A percentile compares a stretch with the other conserved stretches of the same genome.
Evolutionary conservation across 1,140 invertebrate species (phyloP).

Genomic region (Aphaenogaster rudis): DNA sequence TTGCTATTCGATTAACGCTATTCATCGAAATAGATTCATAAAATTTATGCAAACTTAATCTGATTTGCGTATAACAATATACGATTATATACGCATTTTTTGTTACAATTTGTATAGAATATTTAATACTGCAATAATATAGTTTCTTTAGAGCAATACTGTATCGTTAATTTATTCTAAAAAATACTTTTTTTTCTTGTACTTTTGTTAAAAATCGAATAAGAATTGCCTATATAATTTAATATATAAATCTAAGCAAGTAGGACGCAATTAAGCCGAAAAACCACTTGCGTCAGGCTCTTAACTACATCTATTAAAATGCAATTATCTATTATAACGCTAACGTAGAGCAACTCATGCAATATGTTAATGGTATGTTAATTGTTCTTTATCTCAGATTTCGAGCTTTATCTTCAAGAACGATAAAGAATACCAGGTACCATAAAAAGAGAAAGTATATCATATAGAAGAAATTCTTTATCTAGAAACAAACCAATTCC

Average conservation of each 20-base stretch:
- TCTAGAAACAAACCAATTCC: not conserved
- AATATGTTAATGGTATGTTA: constrained; percentile 24
- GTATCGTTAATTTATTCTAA: not conserved
- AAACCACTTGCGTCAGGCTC: not conserved
- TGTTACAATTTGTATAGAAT: not conserved
- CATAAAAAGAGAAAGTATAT: not conserved
- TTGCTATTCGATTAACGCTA: constrained; percentile 7
- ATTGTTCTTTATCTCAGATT: constrained; percentile 36
- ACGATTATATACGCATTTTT: not conserved
- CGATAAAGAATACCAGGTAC: too few species aligned
- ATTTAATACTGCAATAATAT: constrained; percentile 1
- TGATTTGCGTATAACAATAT: not conserved
- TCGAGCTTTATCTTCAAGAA: not conserved
- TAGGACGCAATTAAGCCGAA: not conserved
- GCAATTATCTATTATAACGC: constrained; percentile 10
- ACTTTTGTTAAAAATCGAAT: not conserved
- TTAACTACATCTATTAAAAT: constrained; percentile 18
- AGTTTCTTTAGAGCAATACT: not conserved
- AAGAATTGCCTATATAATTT: not conserved
- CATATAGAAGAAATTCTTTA: not conserved
- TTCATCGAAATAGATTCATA: not conserved
- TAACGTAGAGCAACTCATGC: constrained; percentile 35
- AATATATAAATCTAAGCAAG: not conserved
- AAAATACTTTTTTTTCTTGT: not conserved
- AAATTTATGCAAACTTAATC: not conserved